Evolutionary conservation across 2,113 vertebrate genomes (phyloP), one percentile per base, ranked within the genome.

Genomic region (Macquaria australasica): DNA sequence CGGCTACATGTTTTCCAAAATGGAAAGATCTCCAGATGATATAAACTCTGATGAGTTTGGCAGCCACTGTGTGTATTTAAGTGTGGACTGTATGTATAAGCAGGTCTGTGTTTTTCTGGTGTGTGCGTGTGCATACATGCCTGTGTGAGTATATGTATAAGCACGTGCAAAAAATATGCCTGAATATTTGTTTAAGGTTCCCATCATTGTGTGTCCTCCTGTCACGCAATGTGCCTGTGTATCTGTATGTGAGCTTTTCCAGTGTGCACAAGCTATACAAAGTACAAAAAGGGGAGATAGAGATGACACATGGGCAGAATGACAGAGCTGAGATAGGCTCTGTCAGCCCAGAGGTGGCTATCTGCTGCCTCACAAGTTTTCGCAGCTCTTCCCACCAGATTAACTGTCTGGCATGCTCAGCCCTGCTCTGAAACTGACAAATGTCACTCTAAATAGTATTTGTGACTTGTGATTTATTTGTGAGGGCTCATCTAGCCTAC

Each of bases 341-440:
- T 77, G 93, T 91, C 93, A 89, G 79, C 76, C 81, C 71, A 86
- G 81, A 90, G 78, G 89, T 81, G 87, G 73, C 86, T 87, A 86
- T 89, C 87, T 68, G 64, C 81, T 28, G 78, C 66, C 66, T 84
- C 83, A 82, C 76, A 90, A 79, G 80, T 76, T 68, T 71, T 50
- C 76, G 58, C 81, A 58, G 73, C 84, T 69, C 67, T 63, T 83
- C 84, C 81, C 79, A 75, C 37, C 68, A 87, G 83, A 91, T 92
- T 79, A 91, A 85, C 63, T 50, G 80, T 71, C 84, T 85, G 85
- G 51, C 82, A 83, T 12, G 43, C 78, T 84, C 63, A 80, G 66
- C 72, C 77, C 77, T 16, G 58, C 75, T 84, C 85, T 70, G 76
- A 64, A 85, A 89, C 81, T 82, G 86, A 90, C 85, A 93, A 88